phyloP scores from a whole-genome alignment of 2,888 invertebrate species.

The Latrodectus elegans region DNA sequence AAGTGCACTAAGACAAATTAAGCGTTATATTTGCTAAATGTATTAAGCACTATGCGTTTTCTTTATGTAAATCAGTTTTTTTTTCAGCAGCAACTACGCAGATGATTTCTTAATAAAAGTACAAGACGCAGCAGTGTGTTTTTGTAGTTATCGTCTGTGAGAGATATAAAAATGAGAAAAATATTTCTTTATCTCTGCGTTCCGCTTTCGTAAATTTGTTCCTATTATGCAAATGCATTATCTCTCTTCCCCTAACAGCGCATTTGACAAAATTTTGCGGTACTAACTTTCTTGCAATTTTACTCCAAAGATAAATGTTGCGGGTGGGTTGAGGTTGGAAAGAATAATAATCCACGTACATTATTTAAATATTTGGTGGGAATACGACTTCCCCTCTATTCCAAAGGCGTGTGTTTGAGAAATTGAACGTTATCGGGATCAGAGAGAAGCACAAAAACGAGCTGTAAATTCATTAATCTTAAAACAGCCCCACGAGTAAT shows the following conservation, averaged over 20 bases:
- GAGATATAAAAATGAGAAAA: no score
- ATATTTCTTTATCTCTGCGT: not conserved
- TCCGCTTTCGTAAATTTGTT: not conserved
- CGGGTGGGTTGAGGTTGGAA: not conserved
- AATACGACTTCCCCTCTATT: constrained; percentile 4
- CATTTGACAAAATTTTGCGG: constrained; percentile 25
- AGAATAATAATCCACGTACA: constrained; percentile 16
- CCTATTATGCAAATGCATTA: not conserved
- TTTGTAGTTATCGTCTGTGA: no score
- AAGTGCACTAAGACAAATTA: no score
- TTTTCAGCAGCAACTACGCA: no score
- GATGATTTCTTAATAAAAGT: no score
- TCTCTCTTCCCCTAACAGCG: not conserved
- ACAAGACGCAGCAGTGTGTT: no score
- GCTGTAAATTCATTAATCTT: constrained; percentile 3
- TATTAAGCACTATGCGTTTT: no score
- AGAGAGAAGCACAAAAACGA: not conserved
- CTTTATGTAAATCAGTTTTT: no score
- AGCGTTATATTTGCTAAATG: no score
- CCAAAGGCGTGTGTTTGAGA: not conserved
- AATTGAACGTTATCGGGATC: not conserved
- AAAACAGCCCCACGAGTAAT: not conserved
- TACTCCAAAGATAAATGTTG: constrained; percentile 7
- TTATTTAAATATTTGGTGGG: constrained; percentile 33
- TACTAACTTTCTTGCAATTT: constrained; percentile 17